Conservation (phyloP, 2,888 invertebrate genomes). For the Chorisops tibialis region DNA sequence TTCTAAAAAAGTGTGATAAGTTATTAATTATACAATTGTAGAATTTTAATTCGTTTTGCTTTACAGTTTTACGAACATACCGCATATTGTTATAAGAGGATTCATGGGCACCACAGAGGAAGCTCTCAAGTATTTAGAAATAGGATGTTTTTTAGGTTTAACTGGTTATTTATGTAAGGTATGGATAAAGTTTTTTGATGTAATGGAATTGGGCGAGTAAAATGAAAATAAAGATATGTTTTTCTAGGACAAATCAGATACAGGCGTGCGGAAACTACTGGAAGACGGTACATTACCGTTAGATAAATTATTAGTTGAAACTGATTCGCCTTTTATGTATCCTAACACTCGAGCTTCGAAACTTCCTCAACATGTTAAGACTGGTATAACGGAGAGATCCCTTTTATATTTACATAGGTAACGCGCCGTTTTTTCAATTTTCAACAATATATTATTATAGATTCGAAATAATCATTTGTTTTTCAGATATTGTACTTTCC, state of each 20-base stretch:
- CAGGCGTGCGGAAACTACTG: slow-evolving; percentile 79
- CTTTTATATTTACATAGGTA: slow-evolving; percentile 52
- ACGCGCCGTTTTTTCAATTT: slow-evolving; percentile 2
- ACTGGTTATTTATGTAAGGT: slow-evolving; percentile 61
- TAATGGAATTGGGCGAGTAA: not conserved
- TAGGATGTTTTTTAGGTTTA: slow-evolving; percentile 81
- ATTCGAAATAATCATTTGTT: not conserved
- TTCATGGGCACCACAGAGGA: slow-evolving; percentile 87
- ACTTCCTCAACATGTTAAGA: slow-evolving; percentile 81
- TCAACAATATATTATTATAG: not conserved
- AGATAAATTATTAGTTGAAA: slow-evolving; percentile 83
- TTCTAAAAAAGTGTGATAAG: slow-evolving; percentile 55
- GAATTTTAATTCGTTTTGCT: not conserved
- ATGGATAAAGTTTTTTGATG: not conserved
- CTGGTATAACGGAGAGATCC: slow-evolving; percentile 79
- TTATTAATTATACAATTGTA: slow-evolving; percentile 35
- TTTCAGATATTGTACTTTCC: slow-evolving; percentile 83
- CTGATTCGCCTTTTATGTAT: slow-evolving; percentile 95
- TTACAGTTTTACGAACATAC: slow-evolving; percentile 54
- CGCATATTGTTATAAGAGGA: slow-evolving; percentile 85
- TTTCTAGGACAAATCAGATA: slow-evolving; percentile 83
- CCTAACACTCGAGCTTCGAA: slow-evolving; percentile 92
- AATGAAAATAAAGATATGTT: not conserved
- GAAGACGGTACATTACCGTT: slow-evolving; percentile 78
- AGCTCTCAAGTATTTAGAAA: slow-evolving; percentile 75